Percentiles rank a stretch among this genome's conserved stretches.
These are phyloP conservation scores for Rhodinocichla rosea DNA, from an alignment of 2,113 vertebrate genomes.

Conservation along the genomic window DNA sequence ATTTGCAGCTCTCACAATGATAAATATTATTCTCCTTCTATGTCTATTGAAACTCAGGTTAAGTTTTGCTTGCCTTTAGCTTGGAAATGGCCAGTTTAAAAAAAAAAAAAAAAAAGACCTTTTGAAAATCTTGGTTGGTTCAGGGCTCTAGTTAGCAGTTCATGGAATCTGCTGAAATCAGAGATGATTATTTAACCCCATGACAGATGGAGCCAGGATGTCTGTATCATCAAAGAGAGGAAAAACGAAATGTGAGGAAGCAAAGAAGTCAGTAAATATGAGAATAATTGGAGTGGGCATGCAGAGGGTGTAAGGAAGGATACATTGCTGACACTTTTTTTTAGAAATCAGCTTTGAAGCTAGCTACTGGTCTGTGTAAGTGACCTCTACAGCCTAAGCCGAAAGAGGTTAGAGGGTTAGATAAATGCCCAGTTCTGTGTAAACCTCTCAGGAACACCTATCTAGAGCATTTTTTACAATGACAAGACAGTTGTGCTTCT, in stretches of 20 bases:
- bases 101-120: neutral
- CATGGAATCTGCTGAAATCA: slow-evolving; percentile 56
- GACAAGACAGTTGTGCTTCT: neutral
- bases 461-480: neutral
- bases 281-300: slow-evolving; percentile 46
- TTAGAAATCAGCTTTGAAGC: slow-evolving; percentile 64
- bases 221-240: slow-evolving; percentile 64
- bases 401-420: slow-evolving; percentile 55
- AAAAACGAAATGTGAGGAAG: slow-evolving; percentile 58
- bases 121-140: neutral
- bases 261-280: slow-evolving; percentile 50
- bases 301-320: slow-evolving; percentile 8
- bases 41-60: neutral
- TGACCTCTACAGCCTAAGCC: slow-evolving; percentile 32
- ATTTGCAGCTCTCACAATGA: neutral
- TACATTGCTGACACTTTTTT: slow-evolving; percentile 6
- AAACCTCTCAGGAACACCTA: slow-evolving; percentile 13
- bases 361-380: slow-evolving; percentile 56
- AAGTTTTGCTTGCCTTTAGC: neutral
- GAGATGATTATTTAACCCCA: slow-evolving; percentile 64
- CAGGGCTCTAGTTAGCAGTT: slow-evolving; percentile 36
- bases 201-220: slow-evolving; percentile 69
- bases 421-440: neutral
- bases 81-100: neutral
- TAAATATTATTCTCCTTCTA: neutral